Evolutionary conservation across 2,113 vertebrate genomes (phyloP).

Genomic region (Psittacula cyanocephala): DNA sequence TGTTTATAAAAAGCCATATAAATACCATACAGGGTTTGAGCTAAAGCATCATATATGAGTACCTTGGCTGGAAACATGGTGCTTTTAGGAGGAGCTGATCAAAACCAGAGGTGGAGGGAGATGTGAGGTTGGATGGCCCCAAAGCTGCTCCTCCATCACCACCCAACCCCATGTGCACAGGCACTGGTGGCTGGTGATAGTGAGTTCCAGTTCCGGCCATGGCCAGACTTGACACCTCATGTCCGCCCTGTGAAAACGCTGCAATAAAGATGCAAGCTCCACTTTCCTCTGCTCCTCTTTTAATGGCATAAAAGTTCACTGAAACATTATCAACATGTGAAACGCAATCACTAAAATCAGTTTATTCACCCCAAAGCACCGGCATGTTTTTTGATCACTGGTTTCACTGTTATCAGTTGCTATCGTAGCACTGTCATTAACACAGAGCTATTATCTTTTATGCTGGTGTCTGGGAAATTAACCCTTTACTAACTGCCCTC

Average conservation of each 20-base stretch:
- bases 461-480: neutral
- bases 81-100: neutral
- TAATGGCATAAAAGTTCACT: neutral
- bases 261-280: neutral
- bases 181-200: fast-evolving
- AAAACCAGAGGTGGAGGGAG: neutral
- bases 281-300: neutral
- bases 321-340: fast-evolving
- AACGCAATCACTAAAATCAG: neutral
- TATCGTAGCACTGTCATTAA: neutral
- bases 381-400: neutral
- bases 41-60: neutral
- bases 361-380: neutral
- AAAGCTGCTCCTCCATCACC: neutral
- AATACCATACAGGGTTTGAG: neutral
- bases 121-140: neutral
- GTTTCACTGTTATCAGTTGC: neutral
- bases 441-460: neutral
- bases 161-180: fast-evolving
- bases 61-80: neutral
- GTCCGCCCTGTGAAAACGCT: fast-evolving
- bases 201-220: fast-evolving
- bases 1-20: neutral
- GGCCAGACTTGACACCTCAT: fast-evolving
- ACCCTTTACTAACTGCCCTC: neutral